Conservation (phyloP, 2,888 invertebrate genomes). For the Galerucella pusilla region DNA sequence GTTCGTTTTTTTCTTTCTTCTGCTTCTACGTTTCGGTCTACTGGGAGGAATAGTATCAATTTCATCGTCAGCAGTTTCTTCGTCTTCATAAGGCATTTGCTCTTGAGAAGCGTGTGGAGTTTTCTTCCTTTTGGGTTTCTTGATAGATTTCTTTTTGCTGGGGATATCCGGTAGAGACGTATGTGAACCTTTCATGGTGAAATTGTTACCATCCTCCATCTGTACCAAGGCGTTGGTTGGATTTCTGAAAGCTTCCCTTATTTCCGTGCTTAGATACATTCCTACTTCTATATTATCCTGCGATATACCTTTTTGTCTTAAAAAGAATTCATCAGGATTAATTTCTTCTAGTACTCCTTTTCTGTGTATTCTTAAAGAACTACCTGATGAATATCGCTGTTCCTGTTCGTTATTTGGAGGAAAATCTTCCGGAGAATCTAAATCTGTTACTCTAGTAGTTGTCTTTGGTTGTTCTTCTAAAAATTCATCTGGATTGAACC, state of each 20-base stretch:
- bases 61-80: constrained; percentile 57
- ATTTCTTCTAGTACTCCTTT: constrained; percentile 85
- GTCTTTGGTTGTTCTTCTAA: constrained; percentile 30
- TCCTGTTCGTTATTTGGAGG: constrained; percentile 52
- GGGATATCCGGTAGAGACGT: constrained; percentile 60
- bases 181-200: constrained; percentile 54
- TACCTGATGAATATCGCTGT: constrained; percentile 72
- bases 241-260: constrained; percentile 80
- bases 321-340: constrained; percentile 88
- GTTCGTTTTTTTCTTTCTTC: constrained; percentile 53
- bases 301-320: constrained; percentile 84
- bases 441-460: constrained; percentile 52
- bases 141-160: constrained; percentile 67
- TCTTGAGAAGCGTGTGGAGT: constrained; percentile 64
- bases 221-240: constrained; percentile 74
- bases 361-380: constrained; percentile 68
- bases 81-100: constrained; percentile 55
- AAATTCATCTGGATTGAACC: constrained; percentile 55
- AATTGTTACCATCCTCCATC: constrained; percentile 65
- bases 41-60: constrained; percentile 62
- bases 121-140: constrained; percentile 63
- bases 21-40: constrained; percentile 70
- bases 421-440: constrained; percentile 52
- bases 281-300: constrained; percentile 85
- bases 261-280: constrained; percentile 81